These are phyloP conservation scores for Scolopax mira DNA, from an alignment of 2,113 vertebrate species.

Conservation along the genomic window DNA sequence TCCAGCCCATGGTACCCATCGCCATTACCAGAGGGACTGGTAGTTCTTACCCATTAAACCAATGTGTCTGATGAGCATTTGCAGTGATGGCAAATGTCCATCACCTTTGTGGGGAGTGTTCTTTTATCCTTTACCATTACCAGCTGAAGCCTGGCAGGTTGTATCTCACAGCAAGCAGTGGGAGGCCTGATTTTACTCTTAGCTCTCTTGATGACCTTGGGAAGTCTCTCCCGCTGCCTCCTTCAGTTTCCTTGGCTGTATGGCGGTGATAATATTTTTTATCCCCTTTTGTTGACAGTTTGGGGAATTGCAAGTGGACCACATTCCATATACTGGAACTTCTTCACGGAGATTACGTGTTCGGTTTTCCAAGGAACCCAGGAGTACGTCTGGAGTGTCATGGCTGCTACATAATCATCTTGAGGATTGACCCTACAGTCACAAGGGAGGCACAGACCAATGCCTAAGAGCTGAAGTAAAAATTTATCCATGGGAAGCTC, in stretches of 20 bases:
- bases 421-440: neutral
- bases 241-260: neutral
- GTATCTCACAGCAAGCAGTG: neutral
- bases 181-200: neutral
- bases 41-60: neutral
- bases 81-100: neutral
- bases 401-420: neutral
- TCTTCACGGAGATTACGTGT: neutral
- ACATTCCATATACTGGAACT: neutral
- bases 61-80: neutral
- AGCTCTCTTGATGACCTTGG: neutral
- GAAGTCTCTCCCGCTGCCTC: neutral
- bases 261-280: neutral
- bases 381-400: neutral
- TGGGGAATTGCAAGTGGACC: neutral
- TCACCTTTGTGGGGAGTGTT: neutral
- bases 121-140: neutral
- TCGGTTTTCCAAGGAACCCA: neutral
- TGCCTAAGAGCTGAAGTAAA: neutral
- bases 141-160: neutral
- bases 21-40: neutral
- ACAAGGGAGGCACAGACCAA: neutral
- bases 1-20: neutral
- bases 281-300: neutral
- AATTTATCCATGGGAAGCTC: neutral